Percentiles rank a stretch among this genome's conserved stretches.
Evolutionary conservation across 2,888 invertebrate species (phyloP).

Genomic region (Sinohyriopsis cumingii): DNA sequence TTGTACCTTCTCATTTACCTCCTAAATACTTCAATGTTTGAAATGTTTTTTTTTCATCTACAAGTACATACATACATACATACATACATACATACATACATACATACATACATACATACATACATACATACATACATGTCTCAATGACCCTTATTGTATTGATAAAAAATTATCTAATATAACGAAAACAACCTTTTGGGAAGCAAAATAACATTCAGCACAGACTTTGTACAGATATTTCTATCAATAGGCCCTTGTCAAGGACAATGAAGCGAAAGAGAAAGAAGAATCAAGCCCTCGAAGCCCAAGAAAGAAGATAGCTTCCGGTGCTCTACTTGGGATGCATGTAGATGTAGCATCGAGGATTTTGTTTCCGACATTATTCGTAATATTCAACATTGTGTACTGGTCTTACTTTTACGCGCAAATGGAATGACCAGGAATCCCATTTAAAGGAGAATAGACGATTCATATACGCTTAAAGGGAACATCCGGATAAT

Average conservation of each 20-base stretch:
- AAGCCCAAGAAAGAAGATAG: slow-evolving; percentile 19
- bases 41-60: no score
- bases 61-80: no score
- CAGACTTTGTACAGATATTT: not conserved
- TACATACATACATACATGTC: not conserved
- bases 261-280: not conserved
- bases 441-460: no score
- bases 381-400: slow-evolving; percentile 57
- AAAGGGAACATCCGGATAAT: no score
- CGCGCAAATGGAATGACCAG: slow-evolving; percentile 11
- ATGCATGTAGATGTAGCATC: slow-evolving; percentile 62
- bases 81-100: no score
- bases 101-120: not conserved
- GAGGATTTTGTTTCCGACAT: slow-evolving; percentile 56
- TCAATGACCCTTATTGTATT: no score
- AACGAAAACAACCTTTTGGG: no score
- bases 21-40: no score
- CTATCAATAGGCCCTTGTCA: not conserved
- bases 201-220: not conserved
- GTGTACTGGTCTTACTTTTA: slow-evolving; percentile 53
- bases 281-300: slow-evolving; percentile 19
- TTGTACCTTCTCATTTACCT: no score
- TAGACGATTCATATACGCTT: no score
- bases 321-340: slow-evolving; percentile 50
- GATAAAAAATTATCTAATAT: no score